Percentiles rank a stretch among this genome's conserved stretches.
Conservation (phyloP, 2,888 invertebrate species). For the Volucella inanis region DNA sequence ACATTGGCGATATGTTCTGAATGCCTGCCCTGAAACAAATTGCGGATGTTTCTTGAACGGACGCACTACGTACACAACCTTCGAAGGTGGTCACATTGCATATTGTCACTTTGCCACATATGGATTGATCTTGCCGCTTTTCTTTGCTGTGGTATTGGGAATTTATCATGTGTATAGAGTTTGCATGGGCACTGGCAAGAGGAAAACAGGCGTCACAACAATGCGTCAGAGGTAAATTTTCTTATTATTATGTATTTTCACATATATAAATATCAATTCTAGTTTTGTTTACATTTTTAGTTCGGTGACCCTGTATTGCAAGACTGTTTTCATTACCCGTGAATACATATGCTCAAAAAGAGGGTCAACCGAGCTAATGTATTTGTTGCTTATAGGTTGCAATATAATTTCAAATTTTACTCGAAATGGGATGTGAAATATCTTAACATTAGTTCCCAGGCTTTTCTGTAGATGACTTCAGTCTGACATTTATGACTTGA, state of each 20-base stretch:
- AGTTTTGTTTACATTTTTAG: slow-evolving; percentile 56
- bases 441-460: too few species aligned
- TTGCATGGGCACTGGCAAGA: slow-evolving; percentile 85
- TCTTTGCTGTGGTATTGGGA: slow-evolving; percentile 86
- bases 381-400: too few species aligned
- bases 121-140: slow-evolving; percentile 86
- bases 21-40: slow-evolving; percentile 87
- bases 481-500: too few species aligned
- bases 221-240: slow-evolving; percentile 81
- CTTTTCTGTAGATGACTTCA: too few species aligned
- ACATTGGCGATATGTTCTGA: slow-evolving; percentile 87
- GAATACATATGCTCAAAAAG: too few species aligned
- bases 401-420: too few species aligned
- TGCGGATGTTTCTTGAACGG: slow-evolving; percentile 89
- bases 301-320: slow-evolving; percentile 34
- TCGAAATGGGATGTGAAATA: too few species aligned
- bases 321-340: not conserved
- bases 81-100: slow-evolving; percentile 87
- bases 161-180: slow-evolving; percentile 88
- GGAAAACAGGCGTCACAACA: slow-evolving; percentile 80
- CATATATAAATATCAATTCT: not conserved
- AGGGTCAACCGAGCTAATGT: too few species aligned
- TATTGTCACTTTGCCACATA: slow-evolving; percentile 88
- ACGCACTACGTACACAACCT: slow-evolving; percentile 85
- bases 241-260: not conserved